phyloP scores from a whole-genome alignment of 2,888 invertebrate species.

The Heteromurus nitidus region DNA sequence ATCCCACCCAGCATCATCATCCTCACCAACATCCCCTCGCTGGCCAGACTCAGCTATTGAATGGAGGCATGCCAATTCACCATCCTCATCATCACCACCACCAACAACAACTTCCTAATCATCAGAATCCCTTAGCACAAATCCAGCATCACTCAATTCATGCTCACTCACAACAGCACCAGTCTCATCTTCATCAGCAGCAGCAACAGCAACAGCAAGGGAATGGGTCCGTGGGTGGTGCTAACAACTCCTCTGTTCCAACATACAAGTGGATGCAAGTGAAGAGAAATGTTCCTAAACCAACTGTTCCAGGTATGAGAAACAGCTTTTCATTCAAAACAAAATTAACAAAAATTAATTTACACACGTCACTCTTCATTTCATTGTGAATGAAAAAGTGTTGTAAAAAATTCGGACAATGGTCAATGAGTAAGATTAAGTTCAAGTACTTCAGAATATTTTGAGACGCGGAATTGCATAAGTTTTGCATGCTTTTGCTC shows the following conservation, averaged over 20 bases:
- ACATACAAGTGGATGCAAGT: conserved; percentile 99
- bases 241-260: conserved; percentile 76
- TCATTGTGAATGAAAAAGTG: too few relatives aligned
- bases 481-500: conserved; percentile 15
- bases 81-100: conserved; percentile 72
- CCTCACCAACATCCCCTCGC: conserved; percentile 59
- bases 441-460: too few relatives aligned
- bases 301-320: conserved; percentile 78
- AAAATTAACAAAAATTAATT: neutral
- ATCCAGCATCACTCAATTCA: conserved; percentile 67
- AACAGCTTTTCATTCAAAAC: neutral
- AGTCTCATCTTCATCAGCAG: conserved; percentile 73
- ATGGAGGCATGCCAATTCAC: conserved; percentile 63
- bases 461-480: too few relatives aligned
- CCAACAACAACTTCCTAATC: conserved; percentile 67
- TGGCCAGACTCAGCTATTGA: conserved; percentile 57
- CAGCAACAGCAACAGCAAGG: conserved; percentile 63
- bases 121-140: conserved; percentile 68
- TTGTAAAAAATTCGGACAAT: too few relatives aligned
- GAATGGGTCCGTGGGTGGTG: conserved; percentile 49
- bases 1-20: conserved; percentile 42
- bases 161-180: conserved; percentile 66
- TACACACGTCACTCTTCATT: neutral
- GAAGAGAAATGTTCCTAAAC: conserved; percentile 96
- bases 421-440: neutral